Conservation (phyloP, 2,113 vertebrate species). For the Lipophrys pholis region DNA sequence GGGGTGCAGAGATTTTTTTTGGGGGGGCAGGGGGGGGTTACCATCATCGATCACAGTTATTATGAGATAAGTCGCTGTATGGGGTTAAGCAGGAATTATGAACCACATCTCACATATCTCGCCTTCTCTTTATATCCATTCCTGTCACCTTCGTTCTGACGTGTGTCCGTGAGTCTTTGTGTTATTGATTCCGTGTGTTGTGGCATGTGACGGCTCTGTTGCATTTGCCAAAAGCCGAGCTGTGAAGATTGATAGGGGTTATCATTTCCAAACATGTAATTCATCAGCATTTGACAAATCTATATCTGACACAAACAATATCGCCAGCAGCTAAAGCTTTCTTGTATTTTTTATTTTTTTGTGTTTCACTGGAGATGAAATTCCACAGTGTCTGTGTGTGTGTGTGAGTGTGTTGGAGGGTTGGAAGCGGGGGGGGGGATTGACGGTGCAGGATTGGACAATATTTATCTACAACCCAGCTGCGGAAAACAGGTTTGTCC, state of each 20-base stretch:
- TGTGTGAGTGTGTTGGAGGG: too few species aligned
- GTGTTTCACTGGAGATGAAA: conserved; percentile 69
- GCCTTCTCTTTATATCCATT: conserved; percentile 32
- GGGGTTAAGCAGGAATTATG: conserved; percentile 22
- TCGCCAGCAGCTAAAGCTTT: conserved; percentile 38
- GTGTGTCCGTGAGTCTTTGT: conserved; percentile 18
- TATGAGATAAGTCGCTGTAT: conserved; percentile 26
- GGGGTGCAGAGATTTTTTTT: not conserved
- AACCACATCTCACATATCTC: conserved; percentile 33
- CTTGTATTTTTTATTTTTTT: conserved; percentile 25
- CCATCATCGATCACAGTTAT: conserved; percentile 49
- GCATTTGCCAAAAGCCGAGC: conserved; percentile 40
- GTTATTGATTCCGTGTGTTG: conserved; percentile 53
- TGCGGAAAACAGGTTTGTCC: conserved; percentile 81
- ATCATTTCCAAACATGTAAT: conserved; percentile 72
- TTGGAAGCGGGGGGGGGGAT: conserved; percentile 53
- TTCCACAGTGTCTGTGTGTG: conserved; percentile 38
- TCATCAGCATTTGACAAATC: conserved; percentile 77
- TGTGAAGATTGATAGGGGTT: conserved; percentile 71
- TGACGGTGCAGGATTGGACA: conserved; percentile 73
- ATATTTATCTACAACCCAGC: conserved; percentile 78
- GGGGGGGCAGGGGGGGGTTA: not conserved
- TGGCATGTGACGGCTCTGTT: conserved; percentile 13
- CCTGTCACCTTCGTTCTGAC: conserved; percentile 32
- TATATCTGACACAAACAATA: conserved; percentile 68